These are phyloP conservation scores for human DNA, from an alignment of 2,113 vertebrate genomes.

Conservation along the genomic window DNA sequence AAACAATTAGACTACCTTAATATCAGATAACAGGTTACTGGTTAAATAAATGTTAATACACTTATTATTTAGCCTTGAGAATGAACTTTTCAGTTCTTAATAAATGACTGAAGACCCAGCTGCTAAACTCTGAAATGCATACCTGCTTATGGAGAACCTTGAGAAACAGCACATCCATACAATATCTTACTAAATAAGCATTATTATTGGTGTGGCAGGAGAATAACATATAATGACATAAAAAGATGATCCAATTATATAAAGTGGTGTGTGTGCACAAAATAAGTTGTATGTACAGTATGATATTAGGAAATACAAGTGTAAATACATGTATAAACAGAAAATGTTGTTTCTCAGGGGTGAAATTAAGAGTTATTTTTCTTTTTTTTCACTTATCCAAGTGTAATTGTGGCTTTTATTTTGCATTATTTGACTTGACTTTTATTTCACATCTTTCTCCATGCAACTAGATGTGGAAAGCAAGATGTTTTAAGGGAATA, in stretches of 20 bases:
- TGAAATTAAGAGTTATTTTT: conserved; percentile 14
- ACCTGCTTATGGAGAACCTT: not conserved
- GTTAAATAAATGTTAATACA: not conserved
- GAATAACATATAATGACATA: not conserved
- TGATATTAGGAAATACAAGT: not conserved
- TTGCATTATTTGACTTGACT: not conserved
- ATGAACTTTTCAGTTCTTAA: not conserved
- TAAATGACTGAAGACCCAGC: not conserved
- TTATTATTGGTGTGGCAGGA: not conserved
- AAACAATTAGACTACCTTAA: not conserved
- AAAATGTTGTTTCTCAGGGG: not conserved
- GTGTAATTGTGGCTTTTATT: not conserved
- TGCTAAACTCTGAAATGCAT: not conserved
- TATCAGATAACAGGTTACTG: not conserved
- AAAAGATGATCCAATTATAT: not conserved
- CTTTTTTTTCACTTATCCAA: not conserved
- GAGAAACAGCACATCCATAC: not conserved
- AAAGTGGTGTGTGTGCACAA: not conserved
- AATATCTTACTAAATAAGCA: not conserved
- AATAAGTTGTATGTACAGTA: not conserved
- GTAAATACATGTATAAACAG: not conserved
- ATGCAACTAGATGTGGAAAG: not conserved
- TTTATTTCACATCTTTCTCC: not conserved
- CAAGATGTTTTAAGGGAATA: not conserved
- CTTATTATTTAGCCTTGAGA: not conserved